Evolutionary conservation across 2,113 vertebrate genomes (phyloP).

Genomic region (Catharus fuscescens): DNA sequence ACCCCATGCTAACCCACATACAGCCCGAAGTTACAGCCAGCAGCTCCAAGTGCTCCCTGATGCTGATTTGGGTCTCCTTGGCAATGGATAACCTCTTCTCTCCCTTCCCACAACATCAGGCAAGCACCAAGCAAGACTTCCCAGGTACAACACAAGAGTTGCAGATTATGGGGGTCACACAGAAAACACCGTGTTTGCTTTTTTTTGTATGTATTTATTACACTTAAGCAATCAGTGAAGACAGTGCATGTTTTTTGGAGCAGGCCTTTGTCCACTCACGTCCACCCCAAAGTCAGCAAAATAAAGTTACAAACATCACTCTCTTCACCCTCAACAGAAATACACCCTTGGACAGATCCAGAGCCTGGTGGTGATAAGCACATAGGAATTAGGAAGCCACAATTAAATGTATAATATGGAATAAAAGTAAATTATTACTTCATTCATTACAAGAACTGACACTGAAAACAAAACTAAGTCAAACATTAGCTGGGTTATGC

Average conservation of each 20-base stretch:
- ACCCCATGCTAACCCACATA: background rate
- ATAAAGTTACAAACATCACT: background rate
- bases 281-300: background rate
- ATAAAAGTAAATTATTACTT: background rate
- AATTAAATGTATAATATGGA: background rate
- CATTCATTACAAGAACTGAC: background rate
- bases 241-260: fast-evolving
- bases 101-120: fast-evolving
- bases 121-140: background rate
- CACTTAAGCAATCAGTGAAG: background rate
- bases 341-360: background rate
- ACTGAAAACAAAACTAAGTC: background rate
- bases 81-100: background rate
- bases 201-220: background rate
- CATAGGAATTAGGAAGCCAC: background rate
- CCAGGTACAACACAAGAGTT: background rate
- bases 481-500: background rate
- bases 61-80: background rate
- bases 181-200: fast-evolving
- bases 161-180: fast-evolving
- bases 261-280: background rate
- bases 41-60: background rate
- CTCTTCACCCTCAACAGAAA: background rate
- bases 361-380: background rate
- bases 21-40: background rate